Percentiles rank a stretch among this genome's conserved stretches.
Evolutionary conservation across 2,888 invertebrate species (phyloP).

Genomic region (Emmelina monodactyla): DNA sequence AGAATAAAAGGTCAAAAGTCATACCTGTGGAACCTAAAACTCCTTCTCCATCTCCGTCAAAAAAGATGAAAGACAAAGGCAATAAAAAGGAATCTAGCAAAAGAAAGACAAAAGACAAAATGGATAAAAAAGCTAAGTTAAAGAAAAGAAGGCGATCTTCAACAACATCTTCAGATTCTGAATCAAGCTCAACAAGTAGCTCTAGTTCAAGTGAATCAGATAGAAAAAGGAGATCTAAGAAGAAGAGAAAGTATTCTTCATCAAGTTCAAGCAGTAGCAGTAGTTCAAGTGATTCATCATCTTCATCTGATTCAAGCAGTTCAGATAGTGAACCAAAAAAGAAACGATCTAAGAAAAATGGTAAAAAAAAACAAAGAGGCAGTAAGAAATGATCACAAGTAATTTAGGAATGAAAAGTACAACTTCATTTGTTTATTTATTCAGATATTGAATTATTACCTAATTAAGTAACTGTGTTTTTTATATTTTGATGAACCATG

Average conservation of each 20-base stretch:
- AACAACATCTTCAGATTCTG: constrained; percentile 39
- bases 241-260: constrained; percentile 35
- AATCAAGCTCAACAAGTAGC: constrained; percentile 35
- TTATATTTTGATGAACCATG: no score
- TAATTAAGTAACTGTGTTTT: no score
- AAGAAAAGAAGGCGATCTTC: constrained; percentile 37
- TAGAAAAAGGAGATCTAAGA: constrained; percentile 33
- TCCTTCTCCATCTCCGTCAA: no score
- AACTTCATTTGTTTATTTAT: no score
- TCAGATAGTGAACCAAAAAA: constrained; percentile 35
- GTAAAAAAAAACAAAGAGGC: constrained; percentile 21
- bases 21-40: constrained; percentile 11
- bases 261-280: constrained; percentile 43
- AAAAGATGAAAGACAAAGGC: no score
- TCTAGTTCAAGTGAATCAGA: constrained; percentile 41
- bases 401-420: constrained; percentile 20
- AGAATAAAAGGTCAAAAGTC: constrained; percentile 9
- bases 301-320: constrained; percentile 25
- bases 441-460: no score
- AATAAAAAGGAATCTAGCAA: constrained; percentile 16
- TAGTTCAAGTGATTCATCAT: constrained; percentile 29
- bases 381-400: constrained; percentile 27
- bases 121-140: constrained; percentile 15
- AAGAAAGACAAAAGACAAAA: constrained; percentile 16
- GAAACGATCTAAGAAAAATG: constrained; percentile 28